A percentile compares a stretch with the other conserved stretches of the same genome.
Conservation (phyloP, 2,113 vertebrate species). For the Anoura caudifer region DNA sequence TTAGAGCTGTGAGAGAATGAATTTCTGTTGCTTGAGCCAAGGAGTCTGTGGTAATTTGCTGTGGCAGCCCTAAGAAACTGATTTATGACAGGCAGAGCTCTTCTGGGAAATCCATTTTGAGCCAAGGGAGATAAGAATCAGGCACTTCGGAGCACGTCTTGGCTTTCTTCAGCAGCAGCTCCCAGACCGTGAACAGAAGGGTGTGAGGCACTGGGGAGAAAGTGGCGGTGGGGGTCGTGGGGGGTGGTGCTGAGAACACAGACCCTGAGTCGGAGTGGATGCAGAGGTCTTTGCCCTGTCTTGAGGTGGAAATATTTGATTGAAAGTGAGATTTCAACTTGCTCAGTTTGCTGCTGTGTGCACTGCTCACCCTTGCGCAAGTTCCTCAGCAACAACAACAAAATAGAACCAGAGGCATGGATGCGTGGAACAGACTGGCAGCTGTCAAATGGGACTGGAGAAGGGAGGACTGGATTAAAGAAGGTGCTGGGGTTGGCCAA, state of each 20-base stretch:
- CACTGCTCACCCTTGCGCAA: neutral
- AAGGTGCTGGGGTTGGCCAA: too few relatives aligned
- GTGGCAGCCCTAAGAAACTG: neutral
- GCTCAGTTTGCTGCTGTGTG: neutral
- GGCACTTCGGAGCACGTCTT: neutral
- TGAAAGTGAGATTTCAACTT: neutral
- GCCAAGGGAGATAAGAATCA: neutral
- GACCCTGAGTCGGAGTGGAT: neutral
- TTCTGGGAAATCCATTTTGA: neutral
- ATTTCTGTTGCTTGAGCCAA: neutral
- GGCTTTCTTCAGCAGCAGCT: neutral
- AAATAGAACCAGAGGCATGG: too few relatives aligned
- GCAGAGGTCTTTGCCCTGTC: neutral
- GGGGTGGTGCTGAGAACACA: neutral
- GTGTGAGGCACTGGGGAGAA: neutral
- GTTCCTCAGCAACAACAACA: neutral
- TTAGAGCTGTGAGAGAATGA: neutral
- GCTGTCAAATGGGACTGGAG: too few relatives aligned
- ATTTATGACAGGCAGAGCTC: neutral
- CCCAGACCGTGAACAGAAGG: neutral
- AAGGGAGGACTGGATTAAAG: too few relatives aligned
- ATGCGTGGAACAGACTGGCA: too few relatives aligned
- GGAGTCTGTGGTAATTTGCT: neutral
- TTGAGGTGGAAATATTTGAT: neutral
- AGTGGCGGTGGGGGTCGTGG: neutral